These are phyloP conservation scores for Peromyscus californicus DNA, from an alignment of 2,113 vertebrate genomes.

Conservation along the genomic window DNA sequence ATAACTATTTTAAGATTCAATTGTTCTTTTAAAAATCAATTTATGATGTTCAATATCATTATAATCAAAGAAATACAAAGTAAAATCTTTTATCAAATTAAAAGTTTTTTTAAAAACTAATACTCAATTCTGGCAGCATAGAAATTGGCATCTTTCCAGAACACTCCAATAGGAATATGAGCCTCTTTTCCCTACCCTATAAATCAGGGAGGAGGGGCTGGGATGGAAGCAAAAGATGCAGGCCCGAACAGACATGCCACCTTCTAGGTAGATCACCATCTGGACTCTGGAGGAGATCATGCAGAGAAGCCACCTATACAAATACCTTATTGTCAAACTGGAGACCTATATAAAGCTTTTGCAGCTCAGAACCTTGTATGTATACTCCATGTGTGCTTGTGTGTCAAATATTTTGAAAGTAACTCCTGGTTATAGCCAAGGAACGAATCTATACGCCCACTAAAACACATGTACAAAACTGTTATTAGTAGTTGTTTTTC, in stretches of 20 bases:
- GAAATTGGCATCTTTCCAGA: constrained; percentile 50
- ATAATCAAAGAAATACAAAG: constrained; percentile 60
- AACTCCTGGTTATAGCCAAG: constrained; percentile 38
- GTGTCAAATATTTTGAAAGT: neutral
- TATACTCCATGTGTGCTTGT: neutral
- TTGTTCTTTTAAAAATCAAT: neutral
- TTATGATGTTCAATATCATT: constrained; percentile 36
- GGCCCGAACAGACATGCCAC: neutral
- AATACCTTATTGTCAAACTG: neutral
- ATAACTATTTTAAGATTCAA: constrained; percentile 45
- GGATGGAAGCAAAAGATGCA: neutral
- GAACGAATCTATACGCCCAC: constrained; percentile 30
- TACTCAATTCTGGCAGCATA: neutral
- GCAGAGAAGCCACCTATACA: neutral
- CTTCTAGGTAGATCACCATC: neutral
- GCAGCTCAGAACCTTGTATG: neutral
- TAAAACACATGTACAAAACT: constrained; percentile 53
- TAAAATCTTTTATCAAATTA: constrained; percentile 39
- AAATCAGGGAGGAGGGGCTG: neutral
- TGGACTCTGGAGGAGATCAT: neutral
- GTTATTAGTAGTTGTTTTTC: constrained; percentile 16
- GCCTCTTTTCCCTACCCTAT: neutral
- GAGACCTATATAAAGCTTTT: neutral
- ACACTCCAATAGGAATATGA: neutral
- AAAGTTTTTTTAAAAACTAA: constrained; percentile 48